Conservation (phyloP, 2,888 invertebrate species). For the Plagiodera versicolora region DNA sequence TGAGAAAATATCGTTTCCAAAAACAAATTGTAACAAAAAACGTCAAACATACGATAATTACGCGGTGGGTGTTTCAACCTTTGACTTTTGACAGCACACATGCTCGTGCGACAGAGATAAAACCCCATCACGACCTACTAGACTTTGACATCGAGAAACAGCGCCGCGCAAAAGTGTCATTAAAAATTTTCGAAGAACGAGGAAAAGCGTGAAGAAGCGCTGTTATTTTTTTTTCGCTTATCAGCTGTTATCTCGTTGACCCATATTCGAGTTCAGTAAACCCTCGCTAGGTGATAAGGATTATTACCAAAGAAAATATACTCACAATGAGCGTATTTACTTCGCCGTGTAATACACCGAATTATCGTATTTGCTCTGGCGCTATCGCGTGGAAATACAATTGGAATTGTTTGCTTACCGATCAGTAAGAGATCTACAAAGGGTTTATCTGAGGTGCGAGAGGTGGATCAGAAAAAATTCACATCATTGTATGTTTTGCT, state of each 20-base stretch:
- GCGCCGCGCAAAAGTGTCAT: not conserved
- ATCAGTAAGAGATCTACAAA: constrained; percentile 30
- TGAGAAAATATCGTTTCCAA: too few relatives aligned
- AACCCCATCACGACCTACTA: too few relatives aligned
- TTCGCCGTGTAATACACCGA: constrained; percentile 39
- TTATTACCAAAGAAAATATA: constrained; percentile 42
- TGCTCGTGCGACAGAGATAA: too few relatives aligned
- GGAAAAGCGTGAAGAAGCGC: not conserved
- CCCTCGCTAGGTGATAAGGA: constrained; percentile 35
- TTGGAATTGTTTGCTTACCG: constrained; percentile 34
- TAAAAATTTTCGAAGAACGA: constrained; percentile 6
- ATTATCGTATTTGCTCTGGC: constrained; percentile 42
- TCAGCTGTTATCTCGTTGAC: constrained; percentile 45
- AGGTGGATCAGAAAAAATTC: too few relatives aligned
- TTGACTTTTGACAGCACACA: too few relatives aligned
- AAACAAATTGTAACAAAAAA: too few relatives aligned
- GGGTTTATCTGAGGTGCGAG: constrained; percentile 23
- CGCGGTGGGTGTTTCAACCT: too few relatives aligned
- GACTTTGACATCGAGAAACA: too few relatives aligned
- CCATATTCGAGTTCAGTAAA: constrained; percentile 41
- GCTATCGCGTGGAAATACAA: constrained; percentile 36
- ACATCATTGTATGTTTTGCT: too few relatives aligned
- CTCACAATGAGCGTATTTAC: constrained; percentile 42
- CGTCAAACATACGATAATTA: too few relatives aligned
- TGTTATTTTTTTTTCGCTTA: constrained; percentile 31